These are phyloP conservation scores for Eudyptes chrysolophus DNA, from an alignment of 2,113 vertebrate species.

Conservation along the genomic window DNA sequence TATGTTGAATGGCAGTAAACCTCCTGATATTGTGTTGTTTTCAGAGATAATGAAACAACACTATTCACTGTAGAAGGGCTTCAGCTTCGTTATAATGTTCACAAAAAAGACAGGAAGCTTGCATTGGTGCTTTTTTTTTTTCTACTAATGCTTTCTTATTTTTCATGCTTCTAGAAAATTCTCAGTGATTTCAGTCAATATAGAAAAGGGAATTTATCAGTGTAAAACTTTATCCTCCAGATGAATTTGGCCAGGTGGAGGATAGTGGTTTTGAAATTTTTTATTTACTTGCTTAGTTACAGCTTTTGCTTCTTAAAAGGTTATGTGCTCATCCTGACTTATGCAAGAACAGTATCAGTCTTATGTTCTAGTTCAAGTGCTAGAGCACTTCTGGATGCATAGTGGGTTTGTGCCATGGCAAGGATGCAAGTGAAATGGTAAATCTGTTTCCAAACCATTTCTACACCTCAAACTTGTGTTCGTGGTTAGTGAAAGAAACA, in stretches of 20 bases:
- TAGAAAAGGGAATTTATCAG: background rate
- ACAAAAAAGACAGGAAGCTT: background rate
- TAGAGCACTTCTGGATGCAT: background rate
- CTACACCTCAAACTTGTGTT: background rate
- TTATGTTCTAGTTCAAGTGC: background rate
- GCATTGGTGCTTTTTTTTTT: background rate
- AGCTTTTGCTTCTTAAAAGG: background rate
- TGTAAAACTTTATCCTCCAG: background rate
- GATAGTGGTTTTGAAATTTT: background rate
- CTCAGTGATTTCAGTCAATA: background rate
- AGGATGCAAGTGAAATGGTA: background rate
- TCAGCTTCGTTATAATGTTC: background rate
- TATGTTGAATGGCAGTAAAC: background rate
- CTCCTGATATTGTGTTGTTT: background rate
- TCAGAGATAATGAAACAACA: background rate
- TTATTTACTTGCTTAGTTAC: background rate
- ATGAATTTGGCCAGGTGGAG: rapidly evolving
- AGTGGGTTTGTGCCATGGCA: background rate
- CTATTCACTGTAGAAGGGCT: background rate
- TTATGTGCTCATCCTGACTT: background rate
- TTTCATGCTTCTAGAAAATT: background rate
- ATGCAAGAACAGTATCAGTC: rapidly evolving
- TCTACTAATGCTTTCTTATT: background rate
- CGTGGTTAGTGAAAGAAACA: background rate
- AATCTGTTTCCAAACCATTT: background rate